Base-by-base conservation (phyloP, 1,140 invertebrate species). In the Helicoverpa zea region DNA sequence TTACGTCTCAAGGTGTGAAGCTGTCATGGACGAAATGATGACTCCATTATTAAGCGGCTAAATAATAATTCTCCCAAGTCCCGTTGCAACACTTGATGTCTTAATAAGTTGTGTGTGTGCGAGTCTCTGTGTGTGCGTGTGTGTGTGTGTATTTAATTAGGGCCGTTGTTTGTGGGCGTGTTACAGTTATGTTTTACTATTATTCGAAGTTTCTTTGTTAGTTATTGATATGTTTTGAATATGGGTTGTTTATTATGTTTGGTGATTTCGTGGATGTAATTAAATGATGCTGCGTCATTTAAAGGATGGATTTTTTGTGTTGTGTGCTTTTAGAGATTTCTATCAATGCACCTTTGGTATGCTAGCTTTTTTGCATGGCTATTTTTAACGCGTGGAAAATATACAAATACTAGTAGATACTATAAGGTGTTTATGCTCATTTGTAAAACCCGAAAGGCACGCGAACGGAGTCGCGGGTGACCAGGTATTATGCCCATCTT, bases 11-110 rank as follows among this genome's bases (percentile, higher is more conserved):
- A 93, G 90, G 92, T 94, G 92, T 94, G 91, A 92, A 93, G 89
- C 92, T 94, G 92, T 92, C 92, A 92, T 86, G 88, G 81, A 84
- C 79, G 84, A 90, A 89, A 91, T 92, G 92, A 94, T 92, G 92
- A 89, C 90, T 94, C 87, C 90, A 94, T 94, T 94, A 94, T 92
- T 91, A 91, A 83, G 84, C 84, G 84, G 83, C 86, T 86, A 90
- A 90, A 88, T 90, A 87, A 91, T 88, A 87, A 90, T 84, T 80
- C 84, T 81, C 66, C 56, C 61, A 78, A 81, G 78, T 83, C 83
- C 88, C 86, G 84, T 87, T 84, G 85, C 51, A 74, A 30, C 18
- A 23, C 63, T 76, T 87, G 87, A 87, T 87, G 86, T 87, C 83
- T 88, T 87, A 87, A 87, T 87, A 86, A 83, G 81, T 87, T 85